Conservation (phyloP, 2,888 invertebrate species). For the Drosophila atroscutellata region DNA sequence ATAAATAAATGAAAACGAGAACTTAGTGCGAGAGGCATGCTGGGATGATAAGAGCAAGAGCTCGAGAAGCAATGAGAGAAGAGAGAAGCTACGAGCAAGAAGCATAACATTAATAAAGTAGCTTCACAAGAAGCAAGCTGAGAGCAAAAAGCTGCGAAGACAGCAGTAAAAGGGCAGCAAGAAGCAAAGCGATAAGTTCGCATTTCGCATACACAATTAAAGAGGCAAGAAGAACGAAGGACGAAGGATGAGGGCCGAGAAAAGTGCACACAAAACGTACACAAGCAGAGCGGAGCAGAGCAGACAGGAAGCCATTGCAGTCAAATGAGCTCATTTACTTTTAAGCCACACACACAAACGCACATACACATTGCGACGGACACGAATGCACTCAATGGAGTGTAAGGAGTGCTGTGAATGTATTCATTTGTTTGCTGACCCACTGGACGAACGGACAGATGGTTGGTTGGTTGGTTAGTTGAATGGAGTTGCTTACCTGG, state of each 20-base stretch:
- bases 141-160: background rate
- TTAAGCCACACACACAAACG: background rate
- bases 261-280: background rate
- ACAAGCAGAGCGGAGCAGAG: background rate
- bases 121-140: background rate
- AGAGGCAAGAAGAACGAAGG: background rate
- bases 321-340: slow-evolving; percentile 17
- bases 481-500: slow-evolving; percentile 86
- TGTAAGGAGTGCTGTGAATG: slow-evolving; percentile 4
- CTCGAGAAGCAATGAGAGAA: background rate
- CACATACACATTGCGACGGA: background rate
- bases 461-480: background rate
- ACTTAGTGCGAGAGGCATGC: background rate
- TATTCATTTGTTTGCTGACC: slow-evolving; percentile 10
- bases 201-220: background rate
- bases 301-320: background rate
- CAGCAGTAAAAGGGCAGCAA: background rate
- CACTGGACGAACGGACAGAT: slow-evolving; percentile 2
- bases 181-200: slow-evolving; percentile 9
- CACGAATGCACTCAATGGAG: slow-evolving; percentile 20
- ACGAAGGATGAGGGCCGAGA: background rate
- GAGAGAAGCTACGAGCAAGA: background rate
- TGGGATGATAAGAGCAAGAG: background rate
- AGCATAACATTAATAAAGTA: background rate
- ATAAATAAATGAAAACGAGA: background rate